phyloP scores from a whole-genome alignment of 2,888 invertebrate species.

The Diaprepes abbreviatus region DNA sequence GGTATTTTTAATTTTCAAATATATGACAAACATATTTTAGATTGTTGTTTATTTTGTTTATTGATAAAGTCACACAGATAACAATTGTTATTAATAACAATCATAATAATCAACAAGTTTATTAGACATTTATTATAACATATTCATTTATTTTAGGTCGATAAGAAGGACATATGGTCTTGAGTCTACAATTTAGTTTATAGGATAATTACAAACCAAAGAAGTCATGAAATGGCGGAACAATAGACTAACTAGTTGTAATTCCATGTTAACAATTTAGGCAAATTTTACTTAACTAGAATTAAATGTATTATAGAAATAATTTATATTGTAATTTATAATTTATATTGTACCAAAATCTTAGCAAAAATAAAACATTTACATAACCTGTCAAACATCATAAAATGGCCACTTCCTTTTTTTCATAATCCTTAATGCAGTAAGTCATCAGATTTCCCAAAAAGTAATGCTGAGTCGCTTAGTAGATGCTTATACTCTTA shows the following conservation, averaged over 20 bases:
- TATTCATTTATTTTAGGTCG: constrained; percentile 26
- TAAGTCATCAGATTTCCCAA: too few relatives aligned
- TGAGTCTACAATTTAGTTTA: constrained; percentile 17
- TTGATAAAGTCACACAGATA: too few relatives aligned
- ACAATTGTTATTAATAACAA: too few relatives aligned
- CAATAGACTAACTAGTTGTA: constrained; percentile 43
- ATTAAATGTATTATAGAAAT: constrained; percentile 37
- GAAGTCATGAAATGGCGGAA: constrained; percentile 33
- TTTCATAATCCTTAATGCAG: not conserved
- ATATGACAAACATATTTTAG: too few relatives aligned
- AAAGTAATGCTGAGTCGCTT: too few relatives aligned
- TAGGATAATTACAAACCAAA: constrained; percentile 37
- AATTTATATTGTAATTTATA: constrained; percentile 41
- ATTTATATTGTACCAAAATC: constrained; percentile 28
- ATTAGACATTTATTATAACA: not conserved
- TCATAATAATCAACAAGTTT: too few relatives aligned
- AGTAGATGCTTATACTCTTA: too few relatives aligned
- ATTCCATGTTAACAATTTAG: constrained; percentile 45
- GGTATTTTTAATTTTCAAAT: too few relatives aligned
- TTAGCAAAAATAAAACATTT: constrained; percentile 18
- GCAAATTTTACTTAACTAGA: constrained; percentile 42
- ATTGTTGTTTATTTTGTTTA: too few relatives aligned
- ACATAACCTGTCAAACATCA: not conserved
- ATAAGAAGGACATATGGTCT: constrained; percentile 21
- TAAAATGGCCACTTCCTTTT: too few relatives aligned